Conservation (phyloP, 2,797 vertebrate genomes). For the Cyprinella venusta region DNA sequence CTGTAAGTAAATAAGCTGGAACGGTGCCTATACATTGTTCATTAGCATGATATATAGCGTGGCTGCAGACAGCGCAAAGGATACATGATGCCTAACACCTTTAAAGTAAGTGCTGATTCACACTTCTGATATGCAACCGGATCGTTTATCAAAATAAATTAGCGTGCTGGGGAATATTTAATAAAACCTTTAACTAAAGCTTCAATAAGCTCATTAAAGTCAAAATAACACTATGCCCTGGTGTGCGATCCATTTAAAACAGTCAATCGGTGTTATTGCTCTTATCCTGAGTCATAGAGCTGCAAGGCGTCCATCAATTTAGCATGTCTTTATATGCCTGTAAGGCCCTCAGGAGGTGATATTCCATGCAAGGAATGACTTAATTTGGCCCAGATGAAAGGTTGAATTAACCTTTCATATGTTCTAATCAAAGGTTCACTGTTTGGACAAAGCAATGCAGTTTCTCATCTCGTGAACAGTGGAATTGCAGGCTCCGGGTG, state of each 20-base stretch:
- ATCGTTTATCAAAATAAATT: slow-evolving; percentile 42
- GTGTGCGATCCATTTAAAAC: slow-evolving; percentile 26
- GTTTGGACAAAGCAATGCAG: slow-evolving; percentile 45
- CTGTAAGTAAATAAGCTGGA: slow-evolving; percentile 39
- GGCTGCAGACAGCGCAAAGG: neutral
- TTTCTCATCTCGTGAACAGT: slow-evolving; percentile 27
- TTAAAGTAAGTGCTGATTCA: slow-evolving; percentile 41
- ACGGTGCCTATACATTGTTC: slow-evolving; percentile 33
- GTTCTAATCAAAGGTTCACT: slow-evolving; percentile 48
- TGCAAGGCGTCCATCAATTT: slow-evolving; percentile 29
- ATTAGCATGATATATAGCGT: slow-evolving; percentile 33
- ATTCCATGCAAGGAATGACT: slow-evolving; percentile 19
- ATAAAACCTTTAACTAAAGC: slow-evolving; percentile 25
- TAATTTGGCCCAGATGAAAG: slow-evolving; percentile 43
- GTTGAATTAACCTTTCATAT: slow-evolving; percentile 43
- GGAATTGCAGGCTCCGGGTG: slow-evolving; percentile 42
- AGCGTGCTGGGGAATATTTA: neutral
- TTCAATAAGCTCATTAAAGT: slow-evolving; percentile 33
- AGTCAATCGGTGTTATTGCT: slow-evolving; percentile 32
- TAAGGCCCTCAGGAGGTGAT: slow-evolving; percentile 14
- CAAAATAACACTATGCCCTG: slow-evolving; percentile 20
- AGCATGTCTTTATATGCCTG: slow-evolving; percentile 18
- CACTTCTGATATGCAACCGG: slow-evolving; percentile 4
- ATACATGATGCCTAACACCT: neutral
- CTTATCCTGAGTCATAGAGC: slow-evolving; percentile 32